Percentiles rank a stretch among this genome's conserved stretches.
phyloP scores from a whole-genome alignment of 2,888 invertebrate genomes.

The Allolobophora icterica region DNA sequence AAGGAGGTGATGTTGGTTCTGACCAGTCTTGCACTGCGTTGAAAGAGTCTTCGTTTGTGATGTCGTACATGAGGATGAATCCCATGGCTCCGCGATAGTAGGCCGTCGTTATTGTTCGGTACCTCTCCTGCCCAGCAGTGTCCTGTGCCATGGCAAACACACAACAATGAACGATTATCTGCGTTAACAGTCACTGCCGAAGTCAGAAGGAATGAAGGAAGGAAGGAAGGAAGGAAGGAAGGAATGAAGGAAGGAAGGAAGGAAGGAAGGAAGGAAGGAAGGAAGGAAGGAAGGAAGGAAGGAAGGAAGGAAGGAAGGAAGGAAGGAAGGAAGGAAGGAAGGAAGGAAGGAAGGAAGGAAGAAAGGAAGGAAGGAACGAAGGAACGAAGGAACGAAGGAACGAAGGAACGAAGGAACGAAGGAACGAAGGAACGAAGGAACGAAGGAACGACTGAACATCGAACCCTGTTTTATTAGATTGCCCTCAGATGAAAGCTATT shows the following conservation, averaged over 20 bases:
- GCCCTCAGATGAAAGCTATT: no score
- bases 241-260: conserved; percentile 2
- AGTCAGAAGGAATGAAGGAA: neutral
- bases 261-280: neutral
- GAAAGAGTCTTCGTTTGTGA: conserved; percentile 99
- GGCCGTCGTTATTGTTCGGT: conserved; percentile 98
- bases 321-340: no score
- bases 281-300: neutral
- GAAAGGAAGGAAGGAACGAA: no score
- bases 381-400: no score
- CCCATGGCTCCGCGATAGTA: conserved; percentile 99
- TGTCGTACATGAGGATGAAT: conserved; percentile 99
- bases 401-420: no score
- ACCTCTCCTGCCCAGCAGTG: conserved; percentile 98
- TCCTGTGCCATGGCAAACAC: conserved; percentile 71
- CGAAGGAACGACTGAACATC: no score
- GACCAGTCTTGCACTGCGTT: conserved; percentile 99
- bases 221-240: neutral
- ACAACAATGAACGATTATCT: neutral
- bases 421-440: no score
- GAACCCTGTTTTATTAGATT: no score
- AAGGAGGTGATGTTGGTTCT: neutral
- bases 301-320: no score
- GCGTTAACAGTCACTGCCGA: neutral
- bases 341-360: no score